These are phyloP conservation scores for Tromatobia lineatoria DNA, from an alignment of 2,888 invertebrate genomes.

Conservation along the genomic window DNA sequence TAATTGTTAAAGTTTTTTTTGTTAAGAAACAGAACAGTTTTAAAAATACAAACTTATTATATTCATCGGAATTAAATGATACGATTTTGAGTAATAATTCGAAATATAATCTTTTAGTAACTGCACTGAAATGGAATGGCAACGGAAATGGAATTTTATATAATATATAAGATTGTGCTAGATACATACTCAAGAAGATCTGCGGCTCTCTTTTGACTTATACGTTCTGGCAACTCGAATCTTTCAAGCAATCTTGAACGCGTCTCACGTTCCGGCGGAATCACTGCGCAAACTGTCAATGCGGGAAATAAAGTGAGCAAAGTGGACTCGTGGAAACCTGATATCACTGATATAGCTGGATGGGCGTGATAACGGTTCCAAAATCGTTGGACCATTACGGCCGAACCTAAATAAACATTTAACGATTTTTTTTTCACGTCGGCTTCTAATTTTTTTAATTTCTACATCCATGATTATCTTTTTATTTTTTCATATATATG, in stretches of 20 bases:
- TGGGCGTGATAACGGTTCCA: conserved; percentile 35
- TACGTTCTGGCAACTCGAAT: conserved; percentile 27
- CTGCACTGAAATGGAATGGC: no score
- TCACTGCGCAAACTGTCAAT: conserved; percentile 38
- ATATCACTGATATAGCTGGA: conserved; percentile 17
- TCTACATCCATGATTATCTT: no score
- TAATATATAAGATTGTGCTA: no score
- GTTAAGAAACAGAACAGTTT: no score
- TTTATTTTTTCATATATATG: no score
- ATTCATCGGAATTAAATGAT: no score
- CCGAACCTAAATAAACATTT: conserved; percentile 11
- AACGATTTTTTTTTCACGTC: background rate
- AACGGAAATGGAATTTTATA: no score
- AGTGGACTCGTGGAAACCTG: conserved; percentile 17
- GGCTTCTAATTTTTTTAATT: no score
- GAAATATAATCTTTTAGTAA: no score
- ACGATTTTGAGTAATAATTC: no score
- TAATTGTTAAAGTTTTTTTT: no score
- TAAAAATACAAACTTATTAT: no score
- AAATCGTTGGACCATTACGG: conserved; percentile 30
- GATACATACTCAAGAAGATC: conserved; percentile 35
- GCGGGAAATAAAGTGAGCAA: conserved; percentile 27
- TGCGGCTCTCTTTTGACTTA: conserved; percentile 12
- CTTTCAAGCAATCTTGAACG: background rate
- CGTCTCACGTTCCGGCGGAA: conserved; percentile 2